Evolutionary conservation across 2,113 vertebrate species (phyloP).

Genomic region (Colius striatus): DNA sequence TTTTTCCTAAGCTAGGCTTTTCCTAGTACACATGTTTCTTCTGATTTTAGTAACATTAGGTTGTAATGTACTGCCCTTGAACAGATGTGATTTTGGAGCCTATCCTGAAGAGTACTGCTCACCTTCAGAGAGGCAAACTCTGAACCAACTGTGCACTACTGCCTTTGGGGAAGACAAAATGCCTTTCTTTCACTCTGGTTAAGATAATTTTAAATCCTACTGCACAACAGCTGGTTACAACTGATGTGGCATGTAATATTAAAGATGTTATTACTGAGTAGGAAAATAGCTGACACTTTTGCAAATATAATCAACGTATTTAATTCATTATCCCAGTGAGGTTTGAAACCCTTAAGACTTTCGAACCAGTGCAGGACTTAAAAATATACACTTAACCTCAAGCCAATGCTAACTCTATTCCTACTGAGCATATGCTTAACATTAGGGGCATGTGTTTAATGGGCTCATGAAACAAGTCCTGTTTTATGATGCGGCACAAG

Average conservation of each 20-base stretch:
- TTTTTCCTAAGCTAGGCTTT: constrained; percentile 40
- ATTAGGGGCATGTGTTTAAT: neutral
- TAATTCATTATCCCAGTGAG: constrained; percentile 28
- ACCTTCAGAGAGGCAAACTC: neutral
- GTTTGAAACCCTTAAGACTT: neutral
- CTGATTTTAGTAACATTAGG: constrained; percentile 17
- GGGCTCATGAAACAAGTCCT: neutral
- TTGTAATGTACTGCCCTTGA: neutral
- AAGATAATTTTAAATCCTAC: neutral
- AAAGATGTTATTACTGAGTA: neutral
- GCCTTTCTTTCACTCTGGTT: neutral
- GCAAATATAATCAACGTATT: neutral
- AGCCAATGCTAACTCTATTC: neutral
- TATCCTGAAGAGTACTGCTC: neutral
- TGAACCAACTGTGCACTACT: neutral
- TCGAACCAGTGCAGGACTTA: neutral
- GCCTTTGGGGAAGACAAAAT: neutral
- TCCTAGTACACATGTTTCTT: constrained; percentile 36
- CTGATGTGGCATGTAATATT: neutral
- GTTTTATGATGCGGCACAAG: neutral
- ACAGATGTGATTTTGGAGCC: constrained; percentile 30
- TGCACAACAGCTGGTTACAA: neutral
- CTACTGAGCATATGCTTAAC: constrained; percentile 13
- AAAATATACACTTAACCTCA: neutral
- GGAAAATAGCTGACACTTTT: neutral